Percentiles rank a stretch among this genome's conserved stretches.
Evolutionary conservation across 1,140 invertebrate genomes (phyloP).

Genomic region (Sminthurinus signatus): DNA sequence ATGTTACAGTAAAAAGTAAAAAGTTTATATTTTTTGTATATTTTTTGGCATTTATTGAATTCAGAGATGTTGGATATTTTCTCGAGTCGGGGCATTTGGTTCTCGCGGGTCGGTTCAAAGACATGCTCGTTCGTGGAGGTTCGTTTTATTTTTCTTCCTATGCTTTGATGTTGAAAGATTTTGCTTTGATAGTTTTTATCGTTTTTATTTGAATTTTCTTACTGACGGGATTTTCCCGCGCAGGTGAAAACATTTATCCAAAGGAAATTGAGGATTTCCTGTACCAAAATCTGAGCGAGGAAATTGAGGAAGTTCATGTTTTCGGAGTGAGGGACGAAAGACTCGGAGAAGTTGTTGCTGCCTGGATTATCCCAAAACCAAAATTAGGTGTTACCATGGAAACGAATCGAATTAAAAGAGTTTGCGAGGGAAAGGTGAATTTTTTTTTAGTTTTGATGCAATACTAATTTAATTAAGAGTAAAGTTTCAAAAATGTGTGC

Average conservation of each 20-base stretch:
- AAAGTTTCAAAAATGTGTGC: too few species aligned
- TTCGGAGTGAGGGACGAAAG: slow-evolving; percentile 58
- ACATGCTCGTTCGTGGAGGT: slow-evolving; percentile 62
- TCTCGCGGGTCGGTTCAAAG: slow-evolving; percentile 58
- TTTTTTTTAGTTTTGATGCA: too few species aligned
- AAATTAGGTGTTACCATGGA: slow-evolving; percentile 45
- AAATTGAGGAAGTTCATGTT: slow-evolving; percentile 55
- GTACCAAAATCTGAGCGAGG: slow-evolving; percentile 53
- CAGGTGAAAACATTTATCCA: slow-evolving; percentile 61
- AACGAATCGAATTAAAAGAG: slow-evolving; percentile 50
- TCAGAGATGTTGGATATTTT: too few species aligned
- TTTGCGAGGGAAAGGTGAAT: slow-evolving; percentile 53
- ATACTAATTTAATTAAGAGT: too few species aligned
- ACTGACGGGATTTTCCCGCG: too few species aligned
- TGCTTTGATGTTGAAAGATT: too few species aligned
- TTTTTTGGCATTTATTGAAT: too few species aligned
- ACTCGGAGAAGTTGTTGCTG: slow-evolving; percentile 57
- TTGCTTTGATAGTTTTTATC: too few species aligned
- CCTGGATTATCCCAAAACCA: slow-evolving; percentile 53
- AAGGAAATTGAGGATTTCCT: slow-evolving; percentile 58
- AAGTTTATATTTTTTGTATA: too few species aligned
- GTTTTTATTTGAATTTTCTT: too few species aligned
- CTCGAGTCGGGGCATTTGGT: slow-evolving; percentile 53
- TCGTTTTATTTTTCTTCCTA: too few species aligned
- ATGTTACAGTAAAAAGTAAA: too few species aligned